These are phyloP conservation scores for Lucilia sericata DNA, from an alignment of 1,140 invertebrate genomes.

Conservation along the genomic window DNA sequence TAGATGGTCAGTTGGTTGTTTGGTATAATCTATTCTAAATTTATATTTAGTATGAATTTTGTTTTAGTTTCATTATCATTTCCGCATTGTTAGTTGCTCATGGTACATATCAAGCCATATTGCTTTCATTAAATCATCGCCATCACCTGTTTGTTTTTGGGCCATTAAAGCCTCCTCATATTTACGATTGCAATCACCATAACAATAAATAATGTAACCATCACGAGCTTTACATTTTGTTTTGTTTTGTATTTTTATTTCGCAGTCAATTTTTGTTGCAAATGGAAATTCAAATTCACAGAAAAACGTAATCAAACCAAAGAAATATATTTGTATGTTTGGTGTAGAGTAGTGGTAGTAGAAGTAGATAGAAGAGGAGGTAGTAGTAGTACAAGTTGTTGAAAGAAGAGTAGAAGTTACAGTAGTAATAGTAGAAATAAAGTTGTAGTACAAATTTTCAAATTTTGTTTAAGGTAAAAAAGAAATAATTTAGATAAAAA, in stretches of 20 bases:
- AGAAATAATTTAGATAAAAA: neutral
- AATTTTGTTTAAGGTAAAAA: neutral
- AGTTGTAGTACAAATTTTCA: neutral
- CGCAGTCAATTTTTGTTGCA: neutral
- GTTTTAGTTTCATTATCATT: slow-evolving; percentile 53
- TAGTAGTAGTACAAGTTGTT: neutral
- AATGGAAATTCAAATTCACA: slow-evolving; percentile 3
- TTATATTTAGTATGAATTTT: slow-evolving; percentile 4
- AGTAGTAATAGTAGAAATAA: neutral
- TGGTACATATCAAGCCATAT: slow-evolving; percentile 69
- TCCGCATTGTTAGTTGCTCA: slow-evolving; percentile 60
- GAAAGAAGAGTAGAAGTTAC: neutral
- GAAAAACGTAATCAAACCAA: neutral
- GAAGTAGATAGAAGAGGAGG: slow-evolving; percentile 10
- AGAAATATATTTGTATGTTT: neutral
- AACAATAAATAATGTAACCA: slow-evolving; percentile 68
- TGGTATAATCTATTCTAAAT: neutral
- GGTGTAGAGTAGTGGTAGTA: too few relatives aligned
- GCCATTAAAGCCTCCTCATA: slow-evolving; percentile 66
- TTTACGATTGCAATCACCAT: slow-evolving; percentile 67
- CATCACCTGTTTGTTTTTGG: slow-evolving; percentile 67
- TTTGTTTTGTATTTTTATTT: too few relatives aligned
- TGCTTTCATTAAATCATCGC: slow-evolving; percentile 68
- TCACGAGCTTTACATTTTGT: slow-evolving; percentile 57
- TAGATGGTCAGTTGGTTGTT: neutral